Conservation (phyloP, 2,797 vertebrate genomes). For the Lacerta agilis region DNA sequence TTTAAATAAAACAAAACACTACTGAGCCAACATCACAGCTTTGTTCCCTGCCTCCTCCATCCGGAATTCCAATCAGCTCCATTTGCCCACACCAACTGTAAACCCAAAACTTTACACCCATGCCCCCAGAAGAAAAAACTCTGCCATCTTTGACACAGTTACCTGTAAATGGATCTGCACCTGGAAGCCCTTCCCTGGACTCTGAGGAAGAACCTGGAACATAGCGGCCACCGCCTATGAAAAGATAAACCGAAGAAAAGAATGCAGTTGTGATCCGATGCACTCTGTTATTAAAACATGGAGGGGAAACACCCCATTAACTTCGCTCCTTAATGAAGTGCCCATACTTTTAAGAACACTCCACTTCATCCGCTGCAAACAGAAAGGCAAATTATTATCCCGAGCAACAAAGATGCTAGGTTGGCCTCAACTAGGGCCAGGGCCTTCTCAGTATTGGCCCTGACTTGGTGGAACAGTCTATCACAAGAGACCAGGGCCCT, state of each 20-base stretch:
- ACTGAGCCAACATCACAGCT: neutral
- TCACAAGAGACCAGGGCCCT: too few species aligned
- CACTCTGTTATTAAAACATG: neutral
- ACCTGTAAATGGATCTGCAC: constrained; percentile 93
- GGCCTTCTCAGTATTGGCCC: too few species aligned
- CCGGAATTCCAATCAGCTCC: neutral
- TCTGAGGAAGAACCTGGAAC: constrained; percentile 84
- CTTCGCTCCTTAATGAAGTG: neutral
- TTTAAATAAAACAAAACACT: neutral
- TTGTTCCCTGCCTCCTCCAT: neutral
- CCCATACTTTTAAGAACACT: neutral
- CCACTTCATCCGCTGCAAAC: neutral
- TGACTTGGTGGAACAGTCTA: too few species aligned
- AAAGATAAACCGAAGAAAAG: constrained; percentile 35
- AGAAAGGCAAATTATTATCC: neutral
- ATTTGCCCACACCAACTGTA: neutral
- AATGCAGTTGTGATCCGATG: neutral
- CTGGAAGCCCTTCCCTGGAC: constrained; percentile 59
- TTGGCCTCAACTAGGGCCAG: too few species aligned
- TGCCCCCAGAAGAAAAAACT: neutral
- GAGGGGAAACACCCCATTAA: neutral
- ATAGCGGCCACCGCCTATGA: constrained; percentile 89
- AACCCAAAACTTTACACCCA: neutral
- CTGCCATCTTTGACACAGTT: constrained; percentile 4
- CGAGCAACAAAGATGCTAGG: too few species aligned